phyloP scores from a whole-genome alignment of 2,888 invertebrate species.

The Elgonia sp. region DNA sequence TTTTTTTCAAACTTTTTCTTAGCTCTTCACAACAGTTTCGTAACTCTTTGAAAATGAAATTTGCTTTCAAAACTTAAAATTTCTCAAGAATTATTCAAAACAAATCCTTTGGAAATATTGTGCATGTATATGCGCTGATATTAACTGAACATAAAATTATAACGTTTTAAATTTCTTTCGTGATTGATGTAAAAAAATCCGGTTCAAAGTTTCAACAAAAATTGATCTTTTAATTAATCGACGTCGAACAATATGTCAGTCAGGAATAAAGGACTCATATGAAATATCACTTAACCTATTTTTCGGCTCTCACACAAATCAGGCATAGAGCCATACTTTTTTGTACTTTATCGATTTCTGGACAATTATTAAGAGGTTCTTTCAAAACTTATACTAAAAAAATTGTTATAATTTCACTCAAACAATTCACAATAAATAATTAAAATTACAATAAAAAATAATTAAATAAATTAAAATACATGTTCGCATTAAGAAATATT shows the following conservation, averaged over 20 bases:
- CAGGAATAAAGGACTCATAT: conserved; percentile 39
- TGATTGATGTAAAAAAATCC: no score
- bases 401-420: background rate
- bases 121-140: no score
- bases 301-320: conserved; percentile 36
- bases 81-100: no score
- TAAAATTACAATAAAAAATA: background rate
- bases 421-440: background rate
- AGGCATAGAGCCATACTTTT: conserved; percentile 26
- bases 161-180: no score
- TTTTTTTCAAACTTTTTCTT: background rate
- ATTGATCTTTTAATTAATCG: conserved; percentile 45
- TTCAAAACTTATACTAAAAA: background rate
- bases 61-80: no score
- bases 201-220: conserved; percentile 6
- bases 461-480: no score
- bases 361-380: background rate
- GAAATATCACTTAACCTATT: conserved; percentile 55
- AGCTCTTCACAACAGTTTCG: background rate
- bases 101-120: no score
- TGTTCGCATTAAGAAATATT: no score
- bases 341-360: conserved; percentile 42
- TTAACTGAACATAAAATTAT: no score
- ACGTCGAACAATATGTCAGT: conserved; percentile 25
- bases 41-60: no score